phyloP scores from a whole-genome alignment of 2,797 vertebrate species.

The Periophthalmus magnuspinnatus region DNA sequence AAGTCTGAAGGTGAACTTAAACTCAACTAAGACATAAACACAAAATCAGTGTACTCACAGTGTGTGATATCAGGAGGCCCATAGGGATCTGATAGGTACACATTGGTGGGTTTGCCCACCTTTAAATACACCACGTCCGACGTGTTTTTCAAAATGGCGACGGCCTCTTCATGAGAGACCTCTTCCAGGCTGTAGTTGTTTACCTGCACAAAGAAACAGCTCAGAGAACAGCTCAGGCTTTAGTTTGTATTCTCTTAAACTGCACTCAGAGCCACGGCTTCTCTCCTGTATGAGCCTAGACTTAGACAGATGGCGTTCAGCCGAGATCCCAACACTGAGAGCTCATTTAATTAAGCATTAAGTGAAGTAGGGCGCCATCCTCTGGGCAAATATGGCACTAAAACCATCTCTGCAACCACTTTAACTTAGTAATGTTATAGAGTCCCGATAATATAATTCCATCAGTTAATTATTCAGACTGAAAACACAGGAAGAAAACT shows the following conservation, averaged over 20 bases:
- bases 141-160: constrained; percentile 96
- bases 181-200: constrained; percentile 98
- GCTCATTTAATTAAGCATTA: constrained; percentile 65
- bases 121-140: constrained; percentile 94
- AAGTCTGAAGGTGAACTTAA: not conserved
- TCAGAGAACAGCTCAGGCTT: constrained; percentile 20
- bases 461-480: constrained; percentile 6
- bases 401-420: not conserved
- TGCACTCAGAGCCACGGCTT: constrained; percentile 24
- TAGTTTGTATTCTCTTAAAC: constrained; percentile 21
- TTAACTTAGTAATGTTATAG: not conserved
- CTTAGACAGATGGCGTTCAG: constrained; percentile 63
- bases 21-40: not conserved
- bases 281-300: constrained; percentile 43
- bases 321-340: constrained; percentile 33
- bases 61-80: constrained; percentile 95
- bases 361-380: constrained; percentile 43
- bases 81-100: constrained; percentile 95
- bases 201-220: constrained; percentile 76
- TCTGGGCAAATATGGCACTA: constrained; percentile 18
- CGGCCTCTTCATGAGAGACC: constrained; percentile 95
- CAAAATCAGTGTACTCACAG: constrained; percentile 81
- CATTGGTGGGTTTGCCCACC: constrained; percentile 93
- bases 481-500: constrained; percentile 7
- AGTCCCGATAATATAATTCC: not conserved